Evolutionary conservation across 1,140 invertebrate genomes (phyloP).

Genomic region (Hesperophylax magnus): DNA sequence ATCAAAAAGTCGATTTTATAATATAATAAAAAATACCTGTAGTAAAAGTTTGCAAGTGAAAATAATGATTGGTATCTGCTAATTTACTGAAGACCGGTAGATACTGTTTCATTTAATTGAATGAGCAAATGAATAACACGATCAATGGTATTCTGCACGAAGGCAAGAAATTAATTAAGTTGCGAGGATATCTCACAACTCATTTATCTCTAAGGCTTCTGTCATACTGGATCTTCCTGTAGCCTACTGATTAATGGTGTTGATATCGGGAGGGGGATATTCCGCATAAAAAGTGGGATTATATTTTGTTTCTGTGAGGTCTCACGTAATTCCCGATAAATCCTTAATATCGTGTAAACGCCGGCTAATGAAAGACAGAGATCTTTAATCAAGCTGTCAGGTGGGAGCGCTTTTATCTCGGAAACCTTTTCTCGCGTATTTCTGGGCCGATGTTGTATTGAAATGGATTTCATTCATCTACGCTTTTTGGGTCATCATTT

Average conservation of each 20-base stretch:
- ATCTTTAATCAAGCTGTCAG: slow-evolving; percentile 9
- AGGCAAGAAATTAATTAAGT: slow-evolving; percentile 17
- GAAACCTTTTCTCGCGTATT: not conserved
- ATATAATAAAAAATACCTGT: too few relatives aligned
- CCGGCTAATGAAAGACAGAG: not conserved
- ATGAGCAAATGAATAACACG: too few relatives aligned
- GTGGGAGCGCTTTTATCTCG: not conserved
- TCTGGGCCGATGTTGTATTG: not conserved
- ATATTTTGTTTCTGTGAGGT: slow-evolving; percentile 10
- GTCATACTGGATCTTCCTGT: slow-evolving; percentile 7
- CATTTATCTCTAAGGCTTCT: slow-evolving; percentile 9
- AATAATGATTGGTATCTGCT: not conserved
- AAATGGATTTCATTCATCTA: too few relatives aligned
- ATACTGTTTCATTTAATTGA: not conserved
- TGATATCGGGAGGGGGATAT: not conserved
- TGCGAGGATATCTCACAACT: not conserved
- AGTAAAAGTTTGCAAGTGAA: not conserved
- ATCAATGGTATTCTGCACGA: not conserved
- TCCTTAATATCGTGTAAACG: slow-evolving; percentile 15
- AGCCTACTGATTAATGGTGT: slow-evolving; percentile 26
- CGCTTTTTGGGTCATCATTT: too few relatives aligned
- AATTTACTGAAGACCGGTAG: not conserved
- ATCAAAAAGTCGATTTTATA: too few relatives aligned
- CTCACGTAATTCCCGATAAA: not conserved
- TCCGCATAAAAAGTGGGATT: not conserved